Evolutionary conservation across 2,113 vertebrate species (phyloP).

Genomic region (Todiramphus chloris): DNA sequence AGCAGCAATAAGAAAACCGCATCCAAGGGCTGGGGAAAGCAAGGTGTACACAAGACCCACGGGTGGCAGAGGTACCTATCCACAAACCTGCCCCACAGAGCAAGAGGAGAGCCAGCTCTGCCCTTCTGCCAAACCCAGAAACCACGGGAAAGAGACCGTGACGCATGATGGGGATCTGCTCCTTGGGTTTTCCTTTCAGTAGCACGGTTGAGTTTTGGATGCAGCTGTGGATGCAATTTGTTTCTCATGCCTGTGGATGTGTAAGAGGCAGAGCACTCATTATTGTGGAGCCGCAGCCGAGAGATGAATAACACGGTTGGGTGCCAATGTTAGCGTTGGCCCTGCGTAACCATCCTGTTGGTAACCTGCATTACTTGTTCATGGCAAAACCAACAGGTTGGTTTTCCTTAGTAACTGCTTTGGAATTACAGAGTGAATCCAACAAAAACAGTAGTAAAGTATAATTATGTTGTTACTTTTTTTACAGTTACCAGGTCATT

Average conservation of each 20-base stretch:
- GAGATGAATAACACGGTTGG: constrained; percentile 11
- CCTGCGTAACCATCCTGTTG: neutral
- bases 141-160: neutral
- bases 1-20: neutral
- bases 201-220: neutral
- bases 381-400: constrained; percentile 48
- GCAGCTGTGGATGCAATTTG: neutral
- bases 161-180: neutral
- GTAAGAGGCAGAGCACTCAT: constrained; percentile 2
- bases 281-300: constrained; percentile 50
- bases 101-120: neutral
- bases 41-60: neutral
- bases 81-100: neutral
- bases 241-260: neutral
- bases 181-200: neutral
- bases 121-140: neutral
- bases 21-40: neutral
- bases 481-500: constrained; percentile 66
- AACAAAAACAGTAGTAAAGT: constrained; percentile 60
- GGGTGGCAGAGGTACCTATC: neutral
- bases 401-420: constrained; percentile 68
- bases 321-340: constrained; percentile 44
- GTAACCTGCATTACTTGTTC: constrained; percentile 56
- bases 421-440: constrained; percentile 61
- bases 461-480: constrained; percentile 62